These are phyloP conservation scores for Dendrolimus houi DNA, from an alignment of 2,888 invertebrate species.

Conservation along the genomic window DNA sequence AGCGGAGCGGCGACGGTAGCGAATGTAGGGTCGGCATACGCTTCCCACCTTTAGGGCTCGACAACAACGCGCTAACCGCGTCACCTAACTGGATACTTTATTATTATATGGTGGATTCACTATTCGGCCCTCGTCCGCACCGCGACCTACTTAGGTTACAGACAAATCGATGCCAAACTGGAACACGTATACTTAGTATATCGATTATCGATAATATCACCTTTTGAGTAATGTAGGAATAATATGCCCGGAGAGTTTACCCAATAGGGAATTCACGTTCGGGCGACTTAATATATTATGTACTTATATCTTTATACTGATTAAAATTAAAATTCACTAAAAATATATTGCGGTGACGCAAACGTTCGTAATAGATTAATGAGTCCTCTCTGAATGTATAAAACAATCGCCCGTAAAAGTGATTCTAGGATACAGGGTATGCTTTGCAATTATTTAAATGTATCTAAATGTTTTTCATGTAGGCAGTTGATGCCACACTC, in stretches of 20 bases:
- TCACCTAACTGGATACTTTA: too few species aligned
- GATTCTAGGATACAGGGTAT: conserved; percentile 96
- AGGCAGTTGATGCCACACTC: conserved; percentile 58
- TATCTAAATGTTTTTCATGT: conserved; percentile 76
- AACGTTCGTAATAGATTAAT: conserved; percentile 63
- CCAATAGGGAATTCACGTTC: conserved; percentile 20
- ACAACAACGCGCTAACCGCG: too few species aligned
- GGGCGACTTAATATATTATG: conserved; percentile 52
- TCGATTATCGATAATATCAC: conserved; percentile 64
- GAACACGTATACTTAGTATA: conserved; percentile 67
- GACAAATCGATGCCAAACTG: conserved; percentile 69
- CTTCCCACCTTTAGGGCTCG: too few species aligned
- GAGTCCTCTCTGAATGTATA: conserved; percentile 70
- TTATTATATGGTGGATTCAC: background rate
- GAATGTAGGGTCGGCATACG: background rate
- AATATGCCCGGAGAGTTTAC: conserved; percentile 37
- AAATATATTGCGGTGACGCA: conserved; percentile 63
- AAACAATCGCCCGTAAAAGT: conserved; percentile 79
- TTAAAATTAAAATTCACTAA: conserved; percentile 58
- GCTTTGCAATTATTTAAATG: conserved; percentile 93
- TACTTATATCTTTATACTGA: conserved; percentile 67
- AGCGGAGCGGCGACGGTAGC: conserved; percentile 14
- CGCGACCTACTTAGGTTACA: conserved; percentile 52
- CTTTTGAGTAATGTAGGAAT: conserved; percentile 60
- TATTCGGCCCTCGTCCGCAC: conserved; percentile 17